These are phyloP conservation scores for Watsonalla binaria DNA, from an alignment of 2,888 invertebrate species.

Conservation along the genomic window DNA sequence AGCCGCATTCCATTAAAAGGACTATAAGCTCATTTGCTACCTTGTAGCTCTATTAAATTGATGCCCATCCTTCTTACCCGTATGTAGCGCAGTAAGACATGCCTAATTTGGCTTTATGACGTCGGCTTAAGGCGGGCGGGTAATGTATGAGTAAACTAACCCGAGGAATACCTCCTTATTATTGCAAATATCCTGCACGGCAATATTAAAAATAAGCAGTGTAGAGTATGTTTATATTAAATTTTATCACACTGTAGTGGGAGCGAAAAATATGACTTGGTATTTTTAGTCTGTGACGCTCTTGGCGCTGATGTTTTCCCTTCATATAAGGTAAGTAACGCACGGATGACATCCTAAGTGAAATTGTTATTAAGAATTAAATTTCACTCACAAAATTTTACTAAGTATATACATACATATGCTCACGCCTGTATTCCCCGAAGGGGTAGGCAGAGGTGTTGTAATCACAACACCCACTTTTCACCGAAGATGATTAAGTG, in stretches of 20 bases:
- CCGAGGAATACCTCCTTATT: conserved; percentile 11
- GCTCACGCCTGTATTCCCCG: too few relatives aligned
- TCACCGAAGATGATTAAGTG: too few relatives aligned
- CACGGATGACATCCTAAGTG: too few relatives aligned
- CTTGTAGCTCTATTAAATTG: not conserved
- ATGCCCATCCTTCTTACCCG: conserved; percentile 5
- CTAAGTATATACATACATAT: too few relatives aligned
- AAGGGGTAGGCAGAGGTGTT: too few relatives aligned
- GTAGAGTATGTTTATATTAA: not conserved
- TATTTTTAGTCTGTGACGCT: not conserved
- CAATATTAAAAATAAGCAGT: not conserved
- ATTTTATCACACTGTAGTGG: not conserved
- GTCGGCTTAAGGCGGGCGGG: conserved; percentile 40
- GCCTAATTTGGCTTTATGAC: conserved; percentile 68
- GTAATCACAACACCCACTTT: too few relatives aligned
- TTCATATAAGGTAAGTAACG: too few relatives aligned
- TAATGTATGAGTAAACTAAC: conserved; percentile 48
- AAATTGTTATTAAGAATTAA: too few relatives aligned
- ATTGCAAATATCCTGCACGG: not conserved
- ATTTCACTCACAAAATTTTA: too few relatives aligned
- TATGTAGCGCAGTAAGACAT: conserved; percentile 35
- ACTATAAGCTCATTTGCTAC: not conserved
- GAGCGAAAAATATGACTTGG: not conserved
- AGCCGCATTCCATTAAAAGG: too few relatives aligned
- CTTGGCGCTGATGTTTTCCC: not conserved